These are phyloP conservation scores for Mesoclemmys tuberculata DNA, from an alignment of 2,113 vertebrate species.

Conservation along the genomic window DNA sequence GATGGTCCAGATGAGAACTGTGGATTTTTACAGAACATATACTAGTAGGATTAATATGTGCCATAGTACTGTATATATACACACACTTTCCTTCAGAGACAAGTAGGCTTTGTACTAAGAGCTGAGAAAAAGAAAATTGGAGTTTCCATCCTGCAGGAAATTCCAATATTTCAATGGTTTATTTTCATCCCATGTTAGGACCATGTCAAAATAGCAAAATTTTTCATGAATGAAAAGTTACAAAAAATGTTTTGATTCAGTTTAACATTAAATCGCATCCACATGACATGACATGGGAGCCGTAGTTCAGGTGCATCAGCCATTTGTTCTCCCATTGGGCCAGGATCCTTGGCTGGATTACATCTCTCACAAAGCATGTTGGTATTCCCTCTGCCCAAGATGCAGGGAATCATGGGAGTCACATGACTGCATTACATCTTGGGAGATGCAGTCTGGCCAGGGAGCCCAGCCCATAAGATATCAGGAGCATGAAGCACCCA, in stretches of 20 bases:
- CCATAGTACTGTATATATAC: not conserved
- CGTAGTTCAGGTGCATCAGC: not conserved
- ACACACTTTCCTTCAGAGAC: not conserved
- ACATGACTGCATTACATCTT: not conserved
- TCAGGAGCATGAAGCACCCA: not conserved
- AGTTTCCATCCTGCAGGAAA: not conserved
- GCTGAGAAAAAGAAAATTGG: not conserved
- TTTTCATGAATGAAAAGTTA: not conserved
- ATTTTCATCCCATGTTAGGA: not conserved
- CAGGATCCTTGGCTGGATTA: not conserved
- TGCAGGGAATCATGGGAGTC: not conserved
- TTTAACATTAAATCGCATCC: not conserved
- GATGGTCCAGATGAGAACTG: not conserved
- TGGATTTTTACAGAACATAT: not conserved
- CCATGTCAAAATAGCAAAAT: not conserved
- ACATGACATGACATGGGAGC: not conserved
- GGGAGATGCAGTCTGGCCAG: not conserved
- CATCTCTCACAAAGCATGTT: not conserved
- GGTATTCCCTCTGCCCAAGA: not conserved
- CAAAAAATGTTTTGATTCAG: not conserved
- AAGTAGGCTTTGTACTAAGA: not conserved
- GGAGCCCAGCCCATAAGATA: not conserved
- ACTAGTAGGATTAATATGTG: not conserved
- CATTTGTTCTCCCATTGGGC: not conserved
- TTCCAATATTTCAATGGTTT: not conserved